Evolutionary conservation across 2,888 invertebrate genomes (phyloP).

Genomic region (Empis stercorea): DNA sequence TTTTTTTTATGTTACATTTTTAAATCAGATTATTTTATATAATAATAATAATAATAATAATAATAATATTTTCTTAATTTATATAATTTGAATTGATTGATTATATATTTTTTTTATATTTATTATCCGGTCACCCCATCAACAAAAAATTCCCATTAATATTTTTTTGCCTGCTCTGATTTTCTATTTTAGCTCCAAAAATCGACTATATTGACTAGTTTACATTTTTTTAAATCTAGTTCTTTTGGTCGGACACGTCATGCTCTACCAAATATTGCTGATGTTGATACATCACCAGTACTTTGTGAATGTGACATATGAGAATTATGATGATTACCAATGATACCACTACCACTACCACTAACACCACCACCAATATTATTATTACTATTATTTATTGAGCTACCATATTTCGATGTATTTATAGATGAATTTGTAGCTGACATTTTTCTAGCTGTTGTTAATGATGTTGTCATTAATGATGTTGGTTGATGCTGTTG

Average conservation of each 20-base stretch:
- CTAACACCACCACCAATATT: conserved; percentile 3
- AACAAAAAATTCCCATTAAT: too few relatives aligned
- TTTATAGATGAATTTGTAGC: conserved; percentile 15
- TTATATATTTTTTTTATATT: too few relatives aligned
- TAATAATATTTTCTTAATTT: too few relatives aligned
- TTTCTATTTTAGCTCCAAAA: conserved; percentile 33
- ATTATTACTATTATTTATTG: conserved; percentile 12
- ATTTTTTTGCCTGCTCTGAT: conserved; percentile 18
- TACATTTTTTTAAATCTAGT: conserved; percentile 35
- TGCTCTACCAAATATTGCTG: conserved; percentile 50
- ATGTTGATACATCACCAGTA: conserved; percentile 49
- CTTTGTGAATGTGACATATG: conserved; percentile 49
- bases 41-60: too few relatives aligned
- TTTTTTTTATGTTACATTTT: too few relatives aligned
- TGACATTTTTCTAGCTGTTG: conserved; percentile 26
- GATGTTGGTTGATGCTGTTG: conserved; percentile 24
- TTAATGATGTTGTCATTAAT: conserved; percentile 34
- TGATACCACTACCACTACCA: conserved; percentile 6
- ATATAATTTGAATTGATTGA: too few relatives aligned
- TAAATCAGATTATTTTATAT: too few relatives aligned
- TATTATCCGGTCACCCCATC: too few relatives aligned
- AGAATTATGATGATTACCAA: conserved; percentile 6
- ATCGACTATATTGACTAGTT: conserved; percentile 37
- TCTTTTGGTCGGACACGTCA: conserved; percentile 39
- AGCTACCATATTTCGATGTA: conserved; percentile 13